Base-by-base conservation (phyloP, 2,888 invertebrate species). In the Heliconius aoede region DNA sequence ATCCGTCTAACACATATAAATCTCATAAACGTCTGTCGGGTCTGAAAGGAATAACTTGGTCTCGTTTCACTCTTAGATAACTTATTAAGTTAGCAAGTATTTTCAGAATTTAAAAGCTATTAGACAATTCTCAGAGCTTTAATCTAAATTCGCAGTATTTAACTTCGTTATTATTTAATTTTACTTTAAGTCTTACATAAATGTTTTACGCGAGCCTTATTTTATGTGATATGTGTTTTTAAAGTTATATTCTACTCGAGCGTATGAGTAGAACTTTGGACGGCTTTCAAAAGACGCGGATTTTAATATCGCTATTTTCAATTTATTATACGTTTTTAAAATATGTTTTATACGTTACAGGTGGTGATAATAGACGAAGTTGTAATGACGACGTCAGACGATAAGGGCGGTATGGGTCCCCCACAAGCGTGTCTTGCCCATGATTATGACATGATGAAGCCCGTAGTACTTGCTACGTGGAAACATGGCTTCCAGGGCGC, bases 401-500 rank as follows among this genome's bases (percentile, higher is more conserved):
- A 98, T 83, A 97, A 97, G 87, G 90, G 95, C 8, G 89, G 95
- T 62, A 89, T 95, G 65, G 95, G 95, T 1, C 95, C 96, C 0
- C 96, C 97, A 0, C 97, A 97, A 85, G 97, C 97, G 0, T 98
- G 98, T 86, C 95, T 96, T 30, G 97, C 97, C 0, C 98, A 98
- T 87, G 98, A 98, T 92, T 98, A 98, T 89, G 98, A 98, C 86
- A 93, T 96, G 28, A 98, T 99, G 98, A 98, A 98, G 88, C 98
- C 98, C 0, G 98, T 98, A 0, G 98, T 99, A 1, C 92, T 98
- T 79, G 98, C 98, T 30, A 98, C 98, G 0, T 98, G 98, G 98
- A 98, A 98, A 85, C 98, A 98, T 85, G 98, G 98, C 74, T 98
- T 98, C 92, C 98, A 98, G 88, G 98, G 98, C 3, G 98, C 98